Evolutionary conservation across 2,113 vertebrate genomes (phyloP), one percentile per base, ranked within the genome.

Genomic region (Vulpes ferrilata): DNA sequence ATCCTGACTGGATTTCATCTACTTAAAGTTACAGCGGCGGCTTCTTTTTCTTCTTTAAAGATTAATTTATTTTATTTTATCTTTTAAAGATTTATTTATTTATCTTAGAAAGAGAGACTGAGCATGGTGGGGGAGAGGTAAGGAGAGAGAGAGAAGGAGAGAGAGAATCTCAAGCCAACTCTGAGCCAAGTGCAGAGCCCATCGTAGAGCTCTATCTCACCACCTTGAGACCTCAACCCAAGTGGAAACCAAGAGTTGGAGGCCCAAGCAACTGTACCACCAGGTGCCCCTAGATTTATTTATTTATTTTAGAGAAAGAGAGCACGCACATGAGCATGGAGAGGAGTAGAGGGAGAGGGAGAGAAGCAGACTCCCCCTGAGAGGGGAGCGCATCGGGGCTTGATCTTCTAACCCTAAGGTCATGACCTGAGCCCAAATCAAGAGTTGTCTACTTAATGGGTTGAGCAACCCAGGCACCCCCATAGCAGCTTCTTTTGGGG

Each of bases 1-100:
- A 79, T 64, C 90, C 93, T 97, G 96, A 60, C 88, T 78, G 25
- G 32, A 11, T 67, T 57, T 27, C 53, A 15, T 88, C 12, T 67
- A 32, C 69, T 88, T 20, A 83, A 48, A 62, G 59, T 76, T 69
- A 38, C 16, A 74, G 23, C 15, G 13, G 30, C 53, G 90, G 79
- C 53, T 80, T 64, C 22, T 11, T 67, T 32, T 67, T 67, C 65
- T 60, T 60, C 22, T n/a, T 67, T n/a, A 32, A 67, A 67, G 65
- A n/a, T 67, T 67, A 32, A 17, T 32, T 65, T 65, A 25, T 65
- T 65, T 65, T 30, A 30, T 17, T n/a, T 67, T n/a, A 67, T 67
- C 32, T 32, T 67, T 67, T 17, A 67, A 17, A 15, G 30, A n/a
- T 67, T 67, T 67, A 67, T 32, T 32, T 67, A 32, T n/a, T 67